Evolutionary conservation across 2,888 invertebrate genomes (phyloP).

Genomic region (Drosophila neutralis): DNA sequence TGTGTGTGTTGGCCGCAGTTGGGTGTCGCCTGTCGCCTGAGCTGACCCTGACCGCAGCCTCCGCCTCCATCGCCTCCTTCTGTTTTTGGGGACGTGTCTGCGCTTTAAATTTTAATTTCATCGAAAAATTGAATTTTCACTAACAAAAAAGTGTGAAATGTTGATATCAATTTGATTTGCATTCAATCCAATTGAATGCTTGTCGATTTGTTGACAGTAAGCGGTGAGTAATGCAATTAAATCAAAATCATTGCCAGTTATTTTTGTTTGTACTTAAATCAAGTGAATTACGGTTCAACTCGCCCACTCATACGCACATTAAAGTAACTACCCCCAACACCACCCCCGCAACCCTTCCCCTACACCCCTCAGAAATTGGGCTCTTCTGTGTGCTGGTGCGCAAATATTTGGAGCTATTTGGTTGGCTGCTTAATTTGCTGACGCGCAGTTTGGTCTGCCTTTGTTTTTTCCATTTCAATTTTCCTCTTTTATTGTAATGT

Average conservation of each 20-base stretch:
- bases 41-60: not conserved
- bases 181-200: slow-evolving; percentile 77
- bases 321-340: not conserved
- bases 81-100: slow-evolving; percentile 13
- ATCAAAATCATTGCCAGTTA: slow-evolving; percentile 75
- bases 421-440: slow-evolving; percentile 55
- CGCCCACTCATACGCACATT: slow-evolving; percentile 39
- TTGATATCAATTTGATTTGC: slow-evolving; percentile 77
- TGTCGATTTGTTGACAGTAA: slow-evolving; percentile 77
- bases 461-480: not conserved
- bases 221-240: slow-evolving; percentile 78
- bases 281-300: slow-evolving; percentile 63
- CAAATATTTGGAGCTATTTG: slow-evolving; percentile 59
- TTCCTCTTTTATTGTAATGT: slow-evolving; percentile 55
- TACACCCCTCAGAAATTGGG: not conserved
- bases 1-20: slow-evolving; percentile 10
- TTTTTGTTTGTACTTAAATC: slow-evolving; percentile 70
- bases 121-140: slow-evolving; percentile 42
- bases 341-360: not conserved
- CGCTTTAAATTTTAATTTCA: slow-evolving; percentile 59
- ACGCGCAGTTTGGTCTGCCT: not conserved
- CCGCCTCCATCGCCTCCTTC: not conserved
- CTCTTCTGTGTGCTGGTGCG: slow-evolving; percentile 12
- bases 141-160: slow-evolving; percentile 60
- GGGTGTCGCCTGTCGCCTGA: not conserved